phyloP scores from a whole-genome alignment of 2,113 vertebrate species.

The Falcunculus frontatus region DNA sequence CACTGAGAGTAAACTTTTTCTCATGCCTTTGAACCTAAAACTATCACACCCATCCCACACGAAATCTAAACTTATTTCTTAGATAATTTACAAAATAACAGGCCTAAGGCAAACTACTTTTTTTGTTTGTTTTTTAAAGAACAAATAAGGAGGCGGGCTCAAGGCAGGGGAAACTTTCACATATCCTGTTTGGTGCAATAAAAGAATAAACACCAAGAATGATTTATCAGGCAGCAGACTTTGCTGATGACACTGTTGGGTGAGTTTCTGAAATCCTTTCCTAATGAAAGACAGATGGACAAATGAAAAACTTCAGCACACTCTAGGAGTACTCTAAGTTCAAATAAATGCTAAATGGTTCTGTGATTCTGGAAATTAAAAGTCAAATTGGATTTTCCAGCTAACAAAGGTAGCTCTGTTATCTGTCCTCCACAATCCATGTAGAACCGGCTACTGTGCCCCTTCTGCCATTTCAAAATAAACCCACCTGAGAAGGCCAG shows the following conservation, averaged over 20 bases:
- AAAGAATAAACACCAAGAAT: slow-evolving; percentile 28
- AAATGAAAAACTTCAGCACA: slow-evolving; percentile 57
- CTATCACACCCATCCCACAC: background rate
- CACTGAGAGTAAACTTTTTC: background rate
- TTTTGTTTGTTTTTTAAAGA: background rate
- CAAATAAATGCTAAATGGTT: slow-evolving; percentile 15
- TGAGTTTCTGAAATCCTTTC: slow-evolving; percentile 64
- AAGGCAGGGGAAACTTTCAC: background rate
- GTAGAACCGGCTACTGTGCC: background rate
- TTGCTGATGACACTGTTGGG: slow-evolving; percentile 63
- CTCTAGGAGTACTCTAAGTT: background rate
- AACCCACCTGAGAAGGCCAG: background rate
- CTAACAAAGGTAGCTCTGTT: background rate
- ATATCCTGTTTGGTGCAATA: slow-evolving; percentile 12
- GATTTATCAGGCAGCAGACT: slow-evolving; percentile 47
- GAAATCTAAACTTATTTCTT: background rate
- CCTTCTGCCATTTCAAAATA: background rate
- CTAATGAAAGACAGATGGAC: slow-evolving; percentile 79
- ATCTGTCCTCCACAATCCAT: background rate
- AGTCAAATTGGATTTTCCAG: background rate
- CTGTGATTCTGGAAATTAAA: background rate
- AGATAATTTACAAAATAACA: background rate
- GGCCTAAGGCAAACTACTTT: background rate
- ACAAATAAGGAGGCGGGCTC: background rate
- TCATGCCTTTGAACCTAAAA: background rate